Percentiles rank a stretch among this genome's conserved stretches.
Conservation (phyloP, 2,888 invertebrate species). For the Polydrusus cervinus region DNA sequence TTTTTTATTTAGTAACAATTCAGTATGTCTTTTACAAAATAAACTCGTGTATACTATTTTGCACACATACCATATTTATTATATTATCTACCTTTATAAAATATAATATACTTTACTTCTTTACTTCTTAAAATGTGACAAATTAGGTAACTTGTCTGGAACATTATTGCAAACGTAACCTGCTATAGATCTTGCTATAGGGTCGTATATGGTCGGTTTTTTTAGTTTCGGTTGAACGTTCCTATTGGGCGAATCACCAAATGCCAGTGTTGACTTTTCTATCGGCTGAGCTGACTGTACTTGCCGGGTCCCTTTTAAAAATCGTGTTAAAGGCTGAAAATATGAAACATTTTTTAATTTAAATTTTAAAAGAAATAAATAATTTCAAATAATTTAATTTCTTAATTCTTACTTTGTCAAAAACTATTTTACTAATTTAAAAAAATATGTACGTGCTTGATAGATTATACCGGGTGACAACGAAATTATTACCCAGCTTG, state of each 20-base stretch:
- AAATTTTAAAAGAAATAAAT: no score
- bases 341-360: neutral
- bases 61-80: conserved; percentile 20
- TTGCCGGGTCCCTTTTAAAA: conserved; percentile 26
- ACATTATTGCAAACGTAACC: conserved; percentile 67
- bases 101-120: conserved; percentile 39
- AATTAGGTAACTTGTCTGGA: conserved; percentile 50
- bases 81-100: conserved; percentile 25
- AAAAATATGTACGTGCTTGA: no score
- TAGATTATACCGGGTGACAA: no score
- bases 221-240: conserved; percentile 40
- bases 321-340: conserved; percentile 38
- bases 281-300: conserved; percentile 34
- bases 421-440: no score
- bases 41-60: neutral
- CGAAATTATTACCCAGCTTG: no score
- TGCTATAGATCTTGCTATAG: conserved; percentile 69
- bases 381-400: no score
- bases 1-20: no score
- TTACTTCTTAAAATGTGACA: conserved; percentile 44
- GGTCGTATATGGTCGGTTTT: conserved; percentile 64
- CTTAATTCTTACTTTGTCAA: no score
- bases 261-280: conserved; percentile 51
- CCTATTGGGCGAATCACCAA: conserved; percentile 40
- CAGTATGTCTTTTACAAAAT: no score